Conservation (phyloP, 2,797 vertebrate genomes). For the Enteromius thamalakanensis region DNA sequence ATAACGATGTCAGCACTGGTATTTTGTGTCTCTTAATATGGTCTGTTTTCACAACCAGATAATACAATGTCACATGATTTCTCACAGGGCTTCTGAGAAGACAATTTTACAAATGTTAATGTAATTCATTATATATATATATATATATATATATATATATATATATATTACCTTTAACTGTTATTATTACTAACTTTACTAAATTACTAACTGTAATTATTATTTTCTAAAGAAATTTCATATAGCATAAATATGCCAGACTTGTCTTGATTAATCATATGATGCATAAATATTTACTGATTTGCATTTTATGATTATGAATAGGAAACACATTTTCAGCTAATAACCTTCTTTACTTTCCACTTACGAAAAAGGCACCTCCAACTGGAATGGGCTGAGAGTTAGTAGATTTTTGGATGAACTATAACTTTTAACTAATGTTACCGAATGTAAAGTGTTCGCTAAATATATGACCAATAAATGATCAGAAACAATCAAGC, state of each 20-base stretch:
- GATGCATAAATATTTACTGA: not conserved
- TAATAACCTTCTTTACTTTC: not conserved
- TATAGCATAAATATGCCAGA: not conserved
- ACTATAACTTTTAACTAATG: not conserved
- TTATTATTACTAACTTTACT: not conserved
- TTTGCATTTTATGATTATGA: not conserved
- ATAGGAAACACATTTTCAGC: not conserved
- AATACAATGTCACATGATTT: not conserved
- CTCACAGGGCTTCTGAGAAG: not conserved
- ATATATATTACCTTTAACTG: not conserved
- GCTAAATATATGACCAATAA: not conserved
- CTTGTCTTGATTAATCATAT: not conserved
- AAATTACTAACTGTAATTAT: not conserved
- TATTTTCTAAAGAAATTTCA: not conserved
- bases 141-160: no score
- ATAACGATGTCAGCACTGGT: no score
- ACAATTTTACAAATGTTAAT: not conserved
- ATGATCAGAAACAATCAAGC: not conserved
- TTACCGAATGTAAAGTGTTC: not conserved
- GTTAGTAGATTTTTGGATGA: not conserved
- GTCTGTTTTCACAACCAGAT: not conserved
- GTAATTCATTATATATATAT: no score
- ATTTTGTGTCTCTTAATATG: no score
- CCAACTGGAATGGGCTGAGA: not conserved
- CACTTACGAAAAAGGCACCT: not conserved